Conservation (phyloP, 2,113 vertebrate genomes). For the Thinocorus orbignyianus region DNA sequence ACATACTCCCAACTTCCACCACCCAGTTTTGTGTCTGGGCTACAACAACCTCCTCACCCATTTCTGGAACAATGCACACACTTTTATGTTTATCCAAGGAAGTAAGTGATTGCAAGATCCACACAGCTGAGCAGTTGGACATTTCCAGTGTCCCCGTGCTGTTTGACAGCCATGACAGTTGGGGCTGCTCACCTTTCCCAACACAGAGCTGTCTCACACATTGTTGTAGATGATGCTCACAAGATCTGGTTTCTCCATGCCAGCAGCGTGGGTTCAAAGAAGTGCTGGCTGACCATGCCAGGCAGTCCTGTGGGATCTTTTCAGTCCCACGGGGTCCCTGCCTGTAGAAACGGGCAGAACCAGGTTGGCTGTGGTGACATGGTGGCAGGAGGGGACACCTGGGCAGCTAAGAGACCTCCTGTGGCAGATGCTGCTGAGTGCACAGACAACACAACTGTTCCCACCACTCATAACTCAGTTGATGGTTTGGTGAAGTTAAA, state of each 20-base stretch:
- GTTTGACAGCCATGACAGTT: too few relatives aligned
- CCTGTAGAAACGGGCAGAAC: background rate
- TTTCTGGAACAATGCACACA: accelerated
- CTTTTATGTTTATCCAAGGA: background rate
- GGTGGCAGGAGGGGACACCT: background rate
- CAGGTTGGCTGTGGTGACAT: background rate
- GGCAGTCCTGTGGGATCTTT: background rate
- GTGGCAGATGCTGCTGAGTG: background rate
- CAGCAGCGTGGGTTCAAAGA: background rate
- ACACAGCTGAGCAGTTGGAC: background rate
- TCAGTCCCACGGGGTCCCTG: background rate
- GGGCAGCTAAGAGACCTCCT: background rate
- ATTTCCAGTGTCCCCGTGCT: background rate
- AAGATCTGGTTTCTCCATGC: background rate
- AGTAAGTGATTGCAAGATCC: background rate
- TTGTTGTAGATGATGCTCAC: background rate
- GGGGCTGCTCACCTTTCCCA: background rate
- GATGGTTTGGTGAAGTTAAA: background rate
- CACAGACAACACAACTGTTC: background rate
- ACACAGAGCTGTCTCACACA: background rate
- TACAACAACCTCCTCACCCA: background rate
- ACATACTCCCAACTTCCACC: background rate
- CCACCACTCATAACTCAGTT: accelerated
- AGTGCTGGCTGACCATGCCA: too few relatives aligned
- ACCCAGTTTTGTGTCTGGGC: background rate